Evolutionary conservation across 2,797 vertebrate genomes (phyloP).

Genomic region (Cyprinodon diabolis): DNA sequence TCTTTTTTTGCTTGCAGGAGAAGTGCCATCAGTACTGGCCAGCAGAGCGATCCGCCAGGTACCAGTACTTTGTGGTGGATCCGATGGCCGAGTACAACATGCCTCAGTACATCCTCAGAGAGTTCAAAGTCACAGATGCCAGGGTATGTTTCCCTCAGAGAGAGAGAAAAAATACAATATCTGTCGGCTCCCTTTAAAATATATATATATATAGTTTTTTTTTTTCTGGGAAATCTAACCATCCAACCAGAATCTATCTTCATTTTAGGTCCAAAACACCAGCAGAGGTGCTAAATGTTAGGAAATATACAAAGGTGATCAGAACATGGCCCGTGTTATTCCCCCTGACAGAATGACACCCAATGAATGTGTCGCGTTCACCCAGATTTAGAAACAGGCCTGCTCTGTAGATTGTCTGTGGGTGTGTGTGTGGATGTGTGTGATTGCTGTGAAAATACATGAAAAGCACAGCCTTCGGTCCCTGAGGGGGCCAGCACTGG

Average conservation of each 20-base stretch:
- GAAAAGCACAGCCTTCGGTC: constrained; percentile 65
- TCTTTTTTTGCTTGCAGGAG: constrained; percentile 79
- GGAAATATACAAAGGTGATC: constrained; percentile 55
- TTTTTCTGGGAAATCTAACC: constrained; percentile 1
- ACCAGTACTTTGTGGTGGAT: constrained; percentile 98
- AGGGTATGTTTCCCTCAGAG: constrained; percentile 79
- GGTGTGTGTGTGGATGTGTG: constrained; percentile 2
- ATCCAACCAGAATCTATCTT: constrained; percentile 40
- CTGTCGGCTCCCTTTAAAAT: not conserved
- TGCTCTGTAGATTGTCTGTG: constrained; percentile 36
- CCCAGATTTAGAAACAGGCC: constrained; percentile 54
- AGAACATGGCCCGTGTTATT: constrained; percentile 61
- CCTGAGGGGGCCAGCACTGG: constrained; percentile 57
- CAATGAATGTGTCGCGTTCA: constrained; percentile 63
- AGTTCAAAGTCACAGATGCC: constrained; percentile 98
- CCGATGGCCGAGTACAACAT: constrained; percentile 99
- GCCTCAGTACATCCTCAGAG: constrained; percentile 97
- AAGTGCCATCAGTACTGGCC: constrained; percentile 99
- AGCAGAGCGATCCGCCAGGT: constrained; percentile 93
- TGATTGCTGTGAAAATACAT: constrained; percentile 66
- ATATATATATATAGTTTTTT: too few relatives aligned
- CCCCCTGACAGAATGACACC: constrained; percentile 61
- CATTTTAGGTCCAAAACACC: constrained; percentile 45
- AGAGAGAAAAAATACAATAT: not conserved
- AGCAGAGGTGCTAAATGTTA: constrained; percentile 48